Percentiles rank a stretch among this genome's conserved stretches.
Evolutionary conservation across 2,888 invertebrate genomes (phyloP).

Genomic region (Pseudoips prasinana): DNA sequence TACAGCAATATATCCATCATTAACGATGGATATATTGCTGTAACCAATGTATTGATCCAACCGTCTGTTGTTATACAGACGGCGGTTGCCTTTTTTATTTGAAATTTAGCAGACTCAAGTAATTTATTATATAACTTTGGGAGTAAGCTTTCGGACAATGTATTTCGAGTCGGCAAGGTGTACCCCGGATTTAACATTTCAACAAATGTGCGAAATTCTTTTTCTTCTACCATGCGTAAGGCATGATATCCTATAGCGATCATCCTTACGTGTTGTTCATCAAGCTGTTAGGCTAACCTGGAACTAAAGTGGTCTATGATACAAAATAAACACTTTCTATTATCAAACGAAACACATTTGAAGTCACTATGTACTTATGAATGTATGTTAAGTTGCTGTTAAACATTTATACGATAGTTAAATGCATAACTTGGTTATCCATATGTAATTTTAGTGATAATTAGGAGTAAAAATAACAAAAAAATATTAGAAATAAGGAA

Average conservation of each 20-base stretch:
- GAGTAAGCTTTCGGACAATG: too few relatives aligned
- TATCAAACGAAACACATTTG: neutral
- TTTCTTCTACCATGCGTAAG: slow-evolving; percentile 2
- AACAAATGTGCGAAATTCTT: slow-evolving; percentile 1
- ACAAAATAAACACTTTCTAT: neutral
- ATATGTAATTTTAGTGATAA: too few relatives aligned
- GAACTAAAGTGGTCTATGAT: neutral
- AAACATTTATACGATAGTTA: too few relatives aligned
- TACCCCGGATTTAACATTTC: slow-evolving; percentile 4
- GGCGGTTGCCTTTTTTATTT: neutral
- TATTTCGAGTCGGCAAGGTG: slow-evolving; percentile 1
- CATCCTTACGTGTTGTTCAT: slow-evolving; percentile 5
- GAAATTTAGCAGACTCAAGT: slow-evolving; percentile 1
- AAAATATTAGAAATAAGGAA: too few relatives aligned
- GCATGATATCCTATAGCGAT: slow-evolving; percentile 4
- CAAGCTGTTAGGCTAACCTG: slow-evolving; percentile 1
- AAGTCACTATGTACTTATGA: neutral
- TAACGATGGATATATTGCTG: too few relatives aligned
- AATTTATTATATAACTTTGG: slow-evolving; percentile 4
- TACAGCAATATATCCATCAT: too few relatives aligned
- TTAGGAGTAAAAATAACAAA: too few relatives aligned
- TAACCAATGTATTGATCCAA: neutral
- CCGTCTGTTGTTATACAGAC: neutral
- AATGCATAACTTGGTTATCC: too few relatives aligned
- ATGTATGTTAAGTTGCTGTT: too few relatives aligned